Evolutionary conservation across 37 sponge, comb jelly and placozoan genomes (phyloP).

Genomic region (Cliona cf. orientalis): DNA sequence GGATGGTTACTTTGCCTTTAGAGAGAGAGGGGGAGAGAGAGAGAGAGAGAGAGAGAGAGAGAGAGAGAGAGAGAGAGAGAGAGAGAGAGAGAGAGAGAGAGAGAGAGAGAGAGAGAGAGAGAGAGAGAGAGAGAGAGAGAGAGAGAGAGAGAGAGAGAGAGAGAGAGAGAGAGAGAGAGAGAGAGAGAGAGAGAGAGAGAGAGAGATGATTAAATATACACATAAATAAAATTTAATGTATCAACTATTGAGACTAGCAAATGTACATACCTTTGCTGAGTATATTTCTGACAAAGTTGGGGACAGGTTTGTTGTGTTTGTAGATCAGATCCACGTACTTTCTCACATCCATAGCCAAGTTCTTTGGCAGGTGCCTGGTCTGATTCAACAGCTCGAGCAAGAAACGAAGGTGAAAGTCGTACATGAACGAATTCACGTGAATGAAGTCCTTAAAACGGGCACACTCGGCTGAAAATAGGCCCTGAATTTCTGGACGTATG

Average conservation of each 20-base stretch:
- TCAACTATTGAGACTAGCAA: not conserved
- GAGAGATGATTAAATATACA: conserved; percentile 24
- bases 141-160: conserved; percentile 40
- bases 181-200: conserved; percentile 29
- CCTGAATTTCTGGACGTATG: conserved; percentile 32
- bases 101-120: conserved; percentile 20
- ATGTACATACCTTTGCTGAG: conserved; percentile 62
- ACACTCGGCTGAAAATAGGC: conserved; percentile 77
- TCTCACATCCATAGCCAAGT: conserved; percentile 40
- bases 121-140: conserved; percentile 25
- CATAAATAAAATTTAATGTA: not conserved
- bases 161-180: conserved; percentile 38
- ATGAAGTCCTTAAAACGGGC: conserved; percentile 76
- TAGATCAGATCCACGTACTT: conserved; percentile 38
- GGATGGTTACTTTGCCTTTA: conserved; percentile 6
- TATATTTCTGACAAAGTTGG: conserved; percentile 54
- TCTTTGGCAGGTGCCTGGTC: conserved; percentile 8
- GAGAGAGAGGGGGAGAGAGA: not conserved
- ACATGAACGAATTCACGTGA: conserved; percentile 87
- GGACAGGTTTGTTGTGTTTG: conserved; percentile 25
- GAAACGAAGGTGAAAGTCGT: conserved; percentile 75
- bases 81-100: conserved; percentile 23
- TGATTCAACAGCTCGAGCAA: conserved; percentile 26
- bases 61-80: conserved; percentile 22
- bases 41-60: conserved; percentile 13